Base-by-base conservation (phyloP, 2,888 invertebrate genomes). In the Rhagonycha lutea region DNA sequence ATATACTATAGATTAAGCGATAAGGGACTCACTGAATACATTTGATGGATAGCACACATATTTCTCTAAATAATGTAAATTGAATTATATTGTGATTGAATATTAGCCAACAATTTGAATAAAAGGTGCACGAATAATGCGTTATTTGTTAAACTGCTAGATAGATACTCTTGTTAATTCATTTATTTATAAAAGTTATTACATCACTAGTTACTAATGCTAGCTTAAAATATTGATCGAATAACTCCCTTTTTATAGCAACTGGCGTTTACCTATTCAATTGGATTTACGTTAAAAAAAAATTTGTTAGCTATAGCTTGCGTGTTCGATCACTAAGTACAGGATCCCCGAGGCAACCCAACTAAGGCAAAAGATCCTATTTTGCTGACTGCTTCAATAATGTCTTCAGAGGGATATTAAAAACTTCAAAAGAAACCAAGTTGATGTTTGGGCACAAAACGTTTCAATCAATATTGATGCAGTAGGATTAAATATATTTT, bases 361-460 rank as follows among this genome's bases (percentile, higher is more conserved):
- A 61, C 28, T 32, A 68, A 69, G 14, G 63, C 26, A 68, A 67
- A 61, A 65, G n/a, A 71, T 23, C 68, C 61, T 68, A 47, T 67
- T 68, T 69, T 69, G 28, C 69, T 18, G 18, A 61, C 24, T 9
- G 62, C 9, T 29, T 62, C 69, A 73, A 73, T 73, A 73, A 68
- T 73, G 73, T 68, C 73, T 32, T 73, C 69, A 62, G 73, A 73
- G 68, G 69, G 73, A 73, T 73, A 73, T 73, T 73, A 73, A 73
- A 68, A 73, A 69, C 73, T 73, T 73, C 73, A 73, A 73, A 73
- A 73, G 69, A 69, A 73, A 69, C 73, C 73, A 65, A 73, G 65
- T 60, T 60, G 69, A 61, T 61, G 70, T 69, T 72, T 68, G 73
- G 61, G 68, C 61, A 18, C 23, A 61, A 68, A 61, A 61, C 14